Evolutionary conservation across 2,797 vertebrate species (phyloP).

Genomic region (Onychomys arenicola): DNA sequence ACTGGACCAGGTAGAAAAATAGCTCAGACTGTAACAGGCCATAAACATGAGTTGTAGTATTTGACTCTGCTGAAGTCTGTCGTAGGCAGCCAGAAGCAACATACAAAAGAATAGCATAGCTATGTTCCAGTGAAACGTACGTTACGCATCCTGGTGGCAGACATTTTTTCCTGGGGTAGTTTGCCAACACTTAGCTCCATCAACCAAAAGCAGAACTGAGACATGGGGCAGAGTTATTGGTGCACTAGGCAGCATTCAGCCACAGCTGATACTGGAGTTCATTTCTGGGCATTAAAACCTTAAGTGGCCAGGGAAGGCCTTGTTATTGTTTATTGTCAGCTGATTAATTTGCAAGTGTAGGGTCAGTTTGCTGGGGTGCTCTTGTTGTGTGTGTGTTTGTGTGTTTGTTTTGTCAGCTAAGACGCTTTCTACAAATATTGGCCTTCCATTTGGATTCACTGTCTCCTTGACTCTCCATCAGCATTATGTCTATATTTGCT

Average conservation of each 20-base stretch:
- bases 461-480: neutral
- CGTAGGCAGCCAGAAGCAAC: slow-evolving; percentile 13
- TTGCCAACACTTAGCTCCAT: neutral
- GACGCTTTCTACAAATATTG: slow-evolving; percentile 27
- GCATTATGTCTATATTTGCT: neutral
- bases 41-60: neutral
- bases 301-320: neutral
- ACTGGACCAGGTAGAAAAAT: slow-evolving; percentile 10
- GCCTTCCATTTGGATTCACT: slow-evolving; percentile 3
- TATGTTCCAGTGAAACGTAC: slow-evolving; percentile 16
- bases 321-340: neutral
- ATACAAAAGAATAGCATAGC: neutral
- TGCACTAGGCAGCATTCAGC: neutral
- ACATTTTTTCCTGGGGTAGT: neutral
- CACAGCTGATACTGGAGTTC: neutral
- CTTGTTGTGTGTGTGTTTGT: neutral
- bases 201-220: slow-evolving; percentile 12
- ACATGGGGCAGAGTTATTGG: neutral
- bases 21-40: slow-evolving; percentile 9
- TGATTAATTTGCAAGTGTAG: neutral
- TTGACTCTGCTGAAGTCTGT: neutral
- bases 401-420: slow-evolving; percentile 8
- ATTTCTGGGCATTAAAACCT: slow-evolving; percentile 16
- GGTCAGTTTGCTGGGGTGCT: neutral
- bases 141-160: neutral